Evolutionary conservation across 2,113 vertebrate genomes (phyloP), one percentile per base, ranked within the genome.

Genomic region (Potamarius usumacintae): DNA sequence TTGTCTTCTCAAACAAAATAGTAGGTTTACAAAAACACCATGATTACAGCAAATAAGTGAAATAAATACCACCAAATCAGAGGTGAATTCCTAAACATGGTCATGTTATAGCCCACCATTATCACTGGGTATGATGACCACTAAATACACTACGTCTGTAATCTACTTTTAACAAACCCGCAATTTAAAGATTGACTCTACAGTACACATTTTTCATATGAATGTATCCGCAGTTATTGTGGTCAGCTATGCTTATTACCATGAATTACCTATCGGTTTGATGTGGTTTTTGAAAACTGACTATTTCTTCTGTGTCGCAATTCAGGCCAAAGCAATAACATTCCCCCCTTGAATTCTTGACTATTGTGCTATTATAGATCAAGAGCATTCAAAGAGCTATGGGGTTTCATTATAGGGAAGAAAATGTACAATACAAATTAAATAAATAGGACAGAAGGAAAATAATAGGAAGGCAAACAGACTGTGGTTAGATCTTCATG

Each of bases 401-500:
- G 63, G 78, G 85, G 58, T 74, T 87, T 87, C 30, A 87, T 71
- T 71, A 63, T 57, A 62, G 89, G 10, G 60, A 87, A 82, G 69
- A 76, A 81, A 85, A 89, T 60, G 65, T 25, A 60, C 30, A 60
- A 87, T 79, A 86, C 52, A 78, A 82, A 82, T 81, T 62, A 77
- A 69, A 82, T 82, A 82, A 85, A 90, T 74, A 85, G 22, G 34
- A 87, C 60, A 22, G 67, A 84, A 50, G 80, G 81, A 69, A 85
- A 78, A 84, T 58, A 67, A 76, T 82, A 80, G 55, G 69, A 90
- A 83, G 78, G 58, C 65, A 87, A 87, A 83, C 58, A 87, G 74
- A 55, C 17, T 20, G 55, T 53, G 48, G 78, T 84, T 89, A 83
- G 78, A 87, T 88, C 57, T 84, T 82, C 52, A 18, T 79, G 87